Evolutionary conservation across 2,888 invertebrate species (phyloP), one percentile per base, ranked within the genome.

Genomic region (Aelia acuminata): DNA sequence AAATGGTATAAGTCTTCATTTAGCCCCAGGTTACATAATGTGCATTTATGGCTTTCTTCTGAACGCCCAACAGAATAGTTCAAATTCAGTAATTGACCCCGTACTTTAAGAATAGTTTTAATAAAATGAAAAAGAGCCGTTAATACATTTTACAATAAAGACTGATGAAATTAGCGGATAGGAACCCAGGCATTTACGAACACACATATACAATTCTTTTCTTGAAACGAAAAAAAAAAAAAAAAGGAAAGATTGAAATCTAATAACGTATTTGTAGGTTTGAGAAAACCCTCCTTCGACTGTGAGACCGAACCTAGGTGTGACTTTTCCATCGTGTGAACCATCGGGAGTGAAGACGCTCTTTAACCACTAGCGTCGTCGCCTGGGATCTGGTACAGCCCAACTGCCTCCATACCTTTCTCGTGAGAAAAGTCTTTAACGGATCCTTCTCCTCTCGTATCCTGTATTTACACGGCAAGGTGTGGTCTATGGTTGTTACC

Each of bases 311-410:
- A 26, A 26, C 26, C 26, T 35, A 35, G 5, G 26, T 31, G 31
- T 70, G 63, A 70, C 63, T 70, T 70, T 70, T 70, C 63, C 63
- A 70, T 47, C 80, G 80, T 80, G 80, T 80, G 80, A 80, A 80
- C 43, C 15, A 15, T 2, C 11, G n/a, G 0, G 1, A n/a, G 35
- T 11, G n/a, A 43, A 43, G 80, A 80, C n/a, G n/a, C n/a, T n/a
- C 80, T 39, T 43, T 80, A 80, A 80, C 80, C 80, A 43, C 80
- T 11, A 47, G 80, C n/a, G 80, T 39, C n/a, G 80, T 39, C 80
- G 3, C 80, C 43, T 80, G 80, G 80, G 80, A 80, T 80, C 80
- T 80, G 43, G 80, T 80, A 80, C 80, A 43, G n/a, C n/a, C n/a
- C 35, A 43, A 8, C 80, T 2, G 0, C 43, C 39, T 43, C 43